Evolutionary conservation across 1,140 invertebrate species (phyloP), one percentile per base, ranked within the genome.

Genomic region (Drosophila bifasciata): DNA sequence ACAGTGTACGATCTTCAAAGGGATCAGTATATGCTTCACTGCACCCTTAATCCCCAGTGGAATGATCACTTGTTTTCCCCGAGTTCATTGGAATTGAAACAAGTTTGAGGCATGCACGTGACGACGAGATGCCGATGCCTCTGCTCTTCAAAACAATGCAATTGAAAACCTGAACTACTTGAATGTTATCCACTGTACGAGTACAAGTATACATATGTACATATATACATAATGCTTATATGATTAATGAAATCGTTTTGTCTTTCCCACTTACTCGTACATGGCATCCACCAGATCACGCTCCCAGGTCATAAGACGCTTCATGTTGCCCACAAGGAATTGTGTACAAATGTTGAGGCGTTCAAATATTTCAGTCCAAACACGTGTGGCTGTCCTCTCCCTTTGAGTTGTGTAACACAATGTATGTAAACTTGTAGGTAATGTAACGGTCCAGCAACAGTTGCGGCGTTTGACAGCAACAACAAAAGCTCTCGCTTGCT

Each of bases 221-320:
- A 17, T 66, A 71, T 59, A 55, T 79, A 45, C 46, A 61, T 40
- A 50, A 45, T 51, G 40, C 55, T 28, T n/a, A 52, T 36, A 17
- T 66, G 51, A 61, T 79, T 64, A 80, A 73, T 72, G 56, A 73
- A 71, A 84, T 64, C 76, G 59, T 68, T 79, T 79, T 79, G 59
- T 55, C 66, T 43, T 60, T 49, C 23, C 19, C 60, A 91, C 89
- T 91, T 89, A 91, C 89, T 84, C 89, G 68, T 91, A 91, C 89
- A 91, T 91, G 46, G 89, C 89, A 88, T 91, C 89, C 59, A 91
- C 89, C 32, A 91, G 81, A 88, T 91, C 89, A 39, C 89, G 89
- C 69, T 91, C 89, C 89, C 89, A 91, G 63, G 89, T 91, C 81
- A 90, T 84, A 57, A 91, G 58, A 51, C 89, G 89, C 79, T 91